These are phyloP conservation scores for Champsocephalus esox DNA, from an alignment of 2,797 vertebrate species.

Conservation along the genomic window DNA sequence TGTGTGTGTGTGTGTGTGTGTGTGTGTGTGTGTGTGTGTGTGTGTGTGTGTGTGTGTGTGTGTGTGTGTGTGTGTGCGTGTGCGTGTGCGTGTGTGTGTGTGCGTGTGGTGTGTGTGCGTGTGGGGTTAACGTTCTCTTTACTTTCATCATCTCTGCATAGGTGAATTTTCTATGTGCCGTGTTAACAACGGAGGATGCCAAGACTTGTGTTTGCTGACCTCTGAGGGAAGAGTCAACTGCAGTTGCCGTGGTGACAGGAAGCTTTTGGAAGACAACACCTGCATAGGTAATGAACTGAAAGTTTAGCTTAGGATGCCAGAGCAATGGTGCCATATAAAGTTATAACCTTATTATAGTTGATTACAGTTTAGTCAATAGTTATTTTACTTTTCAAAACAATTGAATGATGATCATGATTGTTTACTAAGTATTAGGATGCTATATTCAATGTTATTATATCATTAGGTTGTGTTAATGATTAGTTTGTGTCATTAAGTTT, in stretches of 20 bases:
- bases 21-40: slow-evolving; percentile 25
- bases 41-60: slow-evolving; percentile 22
- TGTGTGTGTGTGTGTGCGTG: slow-evolving; percentile 15
- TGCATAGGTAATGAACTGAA: slow-evolving; percentile 90
- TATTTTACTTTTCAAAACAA: too few relatives aligned
- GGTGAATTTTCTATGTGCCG: slow-evolving; percentile 95
- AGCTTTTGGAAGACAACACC: slow-evolving; percentile 94
- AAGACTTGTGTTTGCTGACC: slow-evolving; percentile 95
- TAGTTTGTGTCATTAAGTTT: too few relatives aligned
- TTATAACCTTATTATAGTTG: too few relatives aligned
- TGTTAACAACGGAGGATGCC: slow-evolving; percentile 93
- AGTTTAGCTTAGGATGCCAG: neutral
- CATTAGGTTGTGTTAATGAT: too few relatives aligned
- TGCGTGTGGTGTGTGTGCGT: neutral
- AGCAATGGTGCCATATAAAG: neutral
- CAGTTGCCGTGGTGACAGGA: slow-evolving; percentile 93
- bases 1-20: neutral
- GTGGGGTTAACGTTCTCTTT: neutral
- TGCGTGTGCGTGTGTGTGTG: neutral
- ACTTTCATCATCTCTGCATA: slow-evolving; percentile 62
- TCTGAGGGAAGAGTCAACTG: slow-evolving; percentile 94
- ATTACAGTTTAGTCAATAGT: too few relatives aligned
- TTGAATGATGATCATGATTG: too few relatives aligned
- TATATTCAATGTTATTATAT: too few relatives aligned
- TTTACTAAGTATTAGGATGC: too few relatives aligned